These are phyloP conservation scores for Sebastes aleutianus DNA, from an alignment of 2,797 vertebrate species.

Conservation along the genomic window DNA sequence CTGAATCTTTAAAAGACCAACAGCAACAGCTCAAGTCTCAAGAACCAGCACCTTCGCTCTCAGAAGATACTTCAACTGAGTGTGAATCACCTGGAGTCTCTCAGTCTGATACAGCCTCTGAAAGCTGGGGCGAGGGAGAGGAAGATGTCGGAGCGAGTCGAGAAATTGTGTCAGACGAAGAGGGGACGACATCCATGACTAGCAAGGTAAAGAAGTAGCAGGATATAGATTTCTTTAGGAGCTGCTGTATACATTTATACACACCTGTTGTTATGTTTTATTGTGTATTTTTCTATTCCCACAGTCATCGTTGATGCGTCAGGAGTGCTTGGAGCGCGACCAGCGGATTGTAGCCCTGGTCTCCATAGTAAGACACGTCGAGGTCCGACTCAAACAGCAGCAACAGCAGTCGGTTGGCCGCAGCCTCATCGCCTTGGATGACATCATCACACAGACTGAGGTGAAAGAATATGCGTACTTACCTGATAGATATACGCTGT, in stretches of 20 bases:
- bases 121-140: slow-evolving; percentile 53
- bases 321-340: slow-evolving; percentile 90
- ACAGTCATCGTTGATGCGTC: slow-evolving; percentile 81
- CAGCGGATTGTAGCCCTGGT: slow-evolving; percentile 89
- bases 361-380: slow-evolving; percentile 90
- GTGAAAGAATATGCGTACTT: slow-evolving; percentile 64
- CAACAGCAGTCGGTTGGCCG: slow-evolving; percentile 83
- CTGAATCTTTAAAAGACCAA: slow-evolving; percentile 25
- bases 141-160: slow-evolving; percentile 4
- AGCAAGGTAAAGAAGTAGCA: slow-evolving; percentile 70
- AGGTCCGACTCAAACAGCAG: slow-evolving; percentile 89
- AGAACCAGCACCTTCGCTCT: slow-evolving; percentile 8
- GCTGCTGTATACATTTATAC: neutral
- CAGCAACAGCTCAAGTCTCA: slow-evolving; percentile 17
- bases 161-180: slow-evolving; percentile 19
- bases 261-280: neutral
- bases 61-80: slow-evolving; percentile 38
- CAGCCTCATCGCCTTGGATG: slow-evolving; percentile 80
- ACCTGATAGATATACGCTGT: neutral
- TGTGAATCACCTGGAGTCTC: slow-evolving; percentile 25
- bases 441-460: slow-evolving; percentile 88
- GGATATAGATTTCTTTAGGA: neutral
- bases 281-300: neutral
- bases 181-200: slow-evolving; percentile 10
- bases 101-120: slow-evolving; percentile 44